Evolutionary conservation across 2,888 invertebrate genomes (phyloP), one percentile per base, ranked within the genome.

Genomic region (Yponomeuta sedellus): DNA sequence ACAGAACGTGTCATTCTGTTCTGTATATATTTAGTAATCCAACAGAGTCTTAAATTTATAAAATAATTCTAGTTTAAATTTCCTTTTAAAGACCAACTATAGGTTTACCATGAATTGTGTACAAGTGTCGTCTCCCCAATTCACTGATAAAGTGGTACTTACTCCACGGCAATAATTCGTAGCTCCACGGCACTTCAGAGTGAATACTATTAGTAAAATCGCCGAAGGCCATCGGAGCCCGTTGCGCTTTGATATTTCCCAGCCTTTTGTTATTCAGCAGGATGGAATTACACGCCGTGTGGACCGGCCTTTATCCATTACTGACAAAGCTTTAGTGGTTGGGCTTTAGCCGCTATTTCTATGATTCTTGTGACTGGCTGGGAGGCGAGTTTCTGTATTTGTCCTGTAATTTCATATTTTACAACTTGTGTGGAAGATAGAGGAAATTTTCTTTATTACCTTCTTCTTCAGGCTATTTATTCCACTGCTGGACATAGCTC

Each of bases 131-230:
- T 8, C 1, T 34, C 34, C 8, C 34, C 34, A 34, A 34, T 44
- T 44, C 6, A 3, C 12, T 52, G 5, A 52, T 3, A 52, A 52
- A 12, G 16, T 25, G 5, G 44, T 16, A 34, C 34, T 2, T 16
- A 52, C 44, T 52, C 44, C 44, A 52, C 44, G 44, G 3, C 16
- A 16, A 3, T 1, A 12, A 16, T 16, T 12, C 44, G 44, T 16
- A 12, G 44, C 12, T 52, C 16, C 12, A 16, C 10, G 8, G 11
- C 11, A 59, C 12, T 59, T 59, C 59, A 20, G 44, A 20, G 59
- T 59, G 59, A 59, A 59, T 25, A 59, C 59, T 59, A 59, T 59
- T 59, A 59, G 59, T 59, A 25, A 59, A 59, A 59, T 59, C 22
- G 59, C 59, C 22, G 20, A 11, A 25, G 59, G 59, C 59, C 25